These are phyloP conservation scores for Grammomys surdaster DNA, from an alignment of 2,113 vertebrate genomes.

Conservation along the genomic window DNA sequence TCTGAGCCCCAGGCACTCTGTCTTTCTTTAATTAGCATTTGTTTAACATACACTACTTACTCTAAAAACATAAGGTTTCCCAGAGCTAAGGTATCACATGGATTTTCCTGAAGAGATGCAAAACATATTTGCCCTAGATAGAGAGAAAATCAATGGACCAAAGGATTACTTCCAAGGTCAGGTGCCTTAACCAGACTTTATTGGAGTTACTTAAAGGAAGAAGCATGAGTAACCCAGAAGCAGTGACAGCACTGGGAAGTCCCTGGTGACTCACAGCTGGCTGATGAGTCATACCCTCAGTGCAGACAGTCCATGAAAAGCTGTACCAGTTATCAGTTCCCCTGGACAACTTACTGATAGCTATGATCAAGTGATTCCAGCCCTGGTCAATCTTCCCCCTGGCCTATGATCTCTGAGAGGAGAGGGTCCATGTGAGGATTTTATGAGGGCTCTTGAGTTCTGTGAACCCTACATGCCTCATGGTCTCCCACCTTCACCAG, in stretches of 20 bases:
- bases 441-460: background rate
- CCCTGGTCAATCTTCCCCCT: background rate
- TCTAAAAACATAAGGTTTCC: background rate
- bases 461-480: background rate
- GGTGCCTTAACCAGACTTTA: background rate
- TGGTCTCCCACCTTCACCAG: background rate
- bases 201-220: background rate
- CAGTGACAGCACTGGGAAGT: background rate
- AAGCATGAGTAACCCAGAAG: background rate
- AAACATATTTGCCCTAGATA: background rate
- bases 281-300: background rate
- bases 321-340: background rate
- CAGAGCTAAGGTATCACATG: background rate
- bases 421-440: background rate
- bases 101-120: background rate
- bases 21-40: constrained; percentile 27
- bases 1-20: background rate
- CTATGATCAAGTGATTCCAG: background rate
- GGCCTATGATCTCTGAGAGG: background rate
- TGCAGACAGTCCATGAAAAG: background rate
- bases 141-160: background rate
- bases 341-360: background rate
- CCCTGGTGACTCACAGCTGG: background rate
- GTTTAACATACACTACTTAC: background rate
- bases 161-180: background rate